phyloP scores from a whole-genome alignment of 2,113 vertebrate genomes.

The Percopsis transmontana region DNA sequence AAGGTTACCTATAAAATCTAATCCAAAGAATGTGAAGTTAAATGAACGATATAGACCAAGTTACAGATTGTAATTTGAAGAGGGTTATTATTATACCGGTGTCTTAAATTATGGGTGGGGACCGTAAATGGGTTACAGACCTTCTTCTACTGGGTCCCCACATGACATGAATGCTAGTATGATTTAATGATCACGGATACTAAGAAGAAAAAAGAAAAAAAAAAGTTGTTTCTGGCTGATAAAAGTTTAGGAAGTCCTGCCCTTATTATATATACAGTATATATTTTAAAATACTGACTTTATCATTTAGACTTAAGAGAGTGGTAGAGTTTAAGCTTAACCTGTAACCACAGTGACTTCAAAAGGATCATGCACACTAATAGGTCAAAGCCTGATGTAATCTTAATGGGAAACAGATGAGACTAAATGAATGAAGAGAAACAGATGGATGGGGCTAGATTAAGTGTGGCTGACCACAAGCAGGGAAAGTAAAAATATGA shows the following conservation, averaged over 20 bases:
- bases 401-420: conserved; percentile 71
- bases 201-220: conserved; percentile 30
- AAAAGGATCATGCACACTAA: conserved; percentile 75
- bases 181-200: conserved; percentile 68
- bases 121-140: conserved; percentile 64
- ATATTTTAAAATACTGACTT: conserved; percentile 47
- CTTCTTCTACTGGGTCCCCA: conserved; percentile 53
- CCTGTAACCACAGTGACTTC: conserved; percentile 76
- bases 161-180: conserved; percentile 58
- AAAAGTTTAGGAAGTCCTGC: conserved; percentile 54
- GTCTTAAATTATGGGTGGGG: conserved; percentile 57
- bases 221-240: conserved; percentile 28
- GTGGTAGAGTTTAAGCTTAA: conserved; percentile 72
- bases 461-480: conserved; percentile 77
- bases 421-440: conserved; percentile 76
- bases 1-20: conserved; percentile 53
- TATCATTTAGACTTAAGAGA: conserved; percentile 55
- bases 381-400: conserved; percentile 79
- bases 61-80: conserved; percentile 52
- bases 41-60: conserved; percentile 68
- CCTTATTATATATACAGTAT: conserved; percentile 1
- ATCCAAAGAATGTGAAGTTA: conserved; percentile 64
- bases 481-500: conserved; percentile 36
- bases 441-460: conserved; percentile 75
- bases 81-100: conserved; percentile 31